A percentile compares a stretch with the other conserved stretches of the same genome.
These are phyloP conservation scores for Silurus asotus DNA, from an alignment of 2,113 vertebrate species.

Conservation along the genomic window DNA sequence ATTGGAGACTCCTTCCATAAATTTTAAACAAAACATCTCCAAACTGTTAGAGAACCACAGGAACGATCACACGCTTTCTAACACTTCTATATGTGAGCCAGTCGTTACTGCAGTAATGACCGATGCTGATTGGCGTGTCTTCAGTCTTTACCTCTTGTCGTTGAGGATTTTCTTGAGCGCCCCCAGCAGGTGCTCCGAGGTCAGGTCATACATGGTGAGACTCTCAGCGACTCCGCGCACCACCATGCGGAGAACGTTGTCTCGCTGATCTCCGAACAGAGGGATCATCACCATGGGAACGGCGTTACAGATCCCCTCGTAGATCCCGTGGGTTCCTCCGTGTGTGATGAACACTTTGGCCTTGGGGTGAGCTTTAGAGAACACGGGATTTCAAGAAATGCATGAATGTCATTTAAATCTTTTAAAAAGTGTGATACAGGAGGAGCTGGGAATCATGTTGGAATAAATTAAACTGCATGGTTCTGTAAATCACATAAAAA, in stretches of 20 bases:
- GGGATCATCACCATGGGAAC: conserved; percentile 93
- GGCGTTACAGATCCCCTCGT: conserved; percentile 86
- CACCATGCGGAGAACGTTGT: conserved; percentile 82
- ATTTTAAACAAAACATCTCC: background rate
- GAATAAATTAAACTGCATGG: background rate
- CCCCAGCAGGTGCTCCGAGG: conserved; percentile 70
- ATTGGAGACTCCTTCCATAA: background rate
- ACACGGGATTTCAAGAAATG: background rate
- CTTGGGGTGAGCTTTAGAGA: conserved; percentile 83
- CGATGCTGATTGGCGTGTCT: conserved; percentile 31
- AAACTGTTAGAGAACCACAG: background rate
- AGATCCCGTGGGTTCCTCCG: conserved; percentile 85
- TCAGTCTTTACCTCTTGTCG: conserved; percentile 75
- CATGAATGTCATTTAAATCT: too few species aligned
- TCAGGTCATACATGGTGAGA: conserved; percentile 78
- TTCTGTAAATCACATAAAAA: background rate
- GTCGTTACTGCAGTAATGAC: background rate
- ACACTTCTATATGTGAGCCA: background rate
- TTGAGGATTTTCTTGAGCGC: conserved; percentile 79
- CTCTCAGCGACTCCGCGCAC: conserved; percentile 78
- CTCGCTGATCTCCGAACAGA: conserved; percentile 88
- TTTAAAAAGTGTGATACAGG: background rate
- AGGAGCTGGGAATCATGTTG: background rate
- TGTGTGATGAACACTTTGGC: conserved; percentile 89
- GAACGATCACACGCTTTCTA: background rate